A percentile compares a stretch with the other conserved stretches of the same genome.
Evolutionary conservation across 1,140 invertebrate genomes (phyloP).

Genomic region (Coptotermes formosanus): DNA sequence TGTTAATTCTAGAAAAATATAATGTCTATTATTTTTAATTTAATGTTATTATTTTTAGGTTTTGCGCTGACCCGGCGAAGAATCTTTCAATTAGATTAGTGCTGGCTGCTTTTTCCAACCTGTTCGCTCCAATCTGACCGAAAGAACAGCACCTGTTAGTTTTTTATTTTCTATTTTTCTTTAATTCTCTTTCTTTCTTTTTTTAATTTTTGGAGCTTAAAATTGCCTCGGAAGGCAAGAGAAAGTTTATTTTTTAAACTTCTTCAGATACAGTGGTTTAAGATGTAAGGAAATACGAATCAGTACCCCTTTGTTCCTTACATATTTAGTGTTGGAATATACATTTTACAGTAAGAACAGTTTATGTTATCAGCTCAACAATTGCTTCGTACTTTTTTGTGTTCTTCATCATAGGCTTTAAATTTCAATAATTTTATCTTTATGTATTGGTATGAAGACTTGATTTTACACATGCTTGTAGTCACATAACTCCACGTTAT

Average conservation of each 20-base stretch:
- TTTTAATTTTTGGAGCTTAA: not conserved
- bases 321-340: too few relatives aligned
- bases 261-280: not conserved
- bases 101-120: not conserved
- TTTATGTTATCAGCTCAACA: too few relatives aligned
- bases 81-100: slow-evolving; percentile 5
- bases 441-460: too few relatives aligned
- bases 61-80: not conserved
- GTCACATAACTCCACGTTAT: too few relatives aligned
- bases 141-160: not conserved
- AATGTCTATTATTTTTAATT: not conserved
- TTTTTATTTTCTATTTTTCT: not conserved
- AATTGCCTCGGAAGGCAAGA: not conserved
- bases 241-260: not conserved
- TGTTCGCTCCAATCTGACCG: not conserved
- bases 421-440: too few relatives aligned
- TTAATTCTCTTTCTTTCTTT: not conserved
- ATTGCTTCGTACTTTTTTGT: too few relatives aligned
- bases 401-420: too few relatives aligned
- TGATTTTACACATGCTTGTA: too few relatives aligned
- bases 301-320: too few relatives aligned
- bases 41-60: not conserved
- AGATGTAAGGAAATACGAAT: not conserved
- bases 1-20: not conserved
- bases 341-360: too few relatives aligned